Percentiles rank a stretch among this genome's conserved stretches.
Conservation (phyloP, 2,888 invertebrate species). For the Chaetogeoica ovagalla region DNA sequence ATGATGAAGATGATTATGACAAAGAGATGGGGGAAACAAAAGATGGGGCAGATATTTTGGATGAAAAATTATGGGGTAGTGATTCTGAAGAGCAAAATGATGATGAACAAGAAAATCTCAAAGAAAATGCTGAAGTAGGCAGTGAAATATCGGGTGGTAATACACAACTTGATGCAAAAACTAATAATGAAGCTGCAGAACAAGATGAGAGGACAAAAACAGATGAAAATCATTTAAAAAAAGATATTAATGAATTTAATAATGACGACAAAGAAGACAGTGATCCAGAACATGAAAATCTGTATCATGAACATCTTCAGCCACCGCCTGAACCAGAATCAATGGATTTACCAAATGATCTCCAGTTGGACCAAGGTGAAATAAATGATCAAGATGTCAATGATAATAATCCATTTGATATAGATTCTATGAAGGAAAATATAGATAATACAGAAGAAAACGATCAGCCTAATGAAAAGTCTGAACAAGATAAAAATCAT, state of each 20-base stretch:
- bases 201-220: slow-evolving; percentile 64
- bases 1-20: slow-evolving; percentile 78
- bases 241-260: slow-evolving; percentile 82
- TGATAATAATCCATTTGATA: slow-evolving; percentile 83
- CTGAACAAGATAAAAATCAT: slow-evolving; percentile 59
- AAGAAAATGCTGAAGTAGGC: slow-evolving; percentile 60
- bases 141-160: slow-evolving; percentile 65
- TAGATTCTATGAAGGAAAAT: slow-evolving; percentile 74
- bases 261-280: slow-evolving; percentile 71
- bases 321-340: slow-evolving; percentile 81
- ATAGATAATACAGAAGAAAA: slow-evolving; percentile 59
- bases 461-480: slow-evolving; percentile 60
- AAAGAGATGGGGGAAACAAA: slow-evolving; percentile 97
- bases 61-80: slow-evolving; percentile 64
- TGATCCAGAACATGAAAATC: slow-evolving; percentile 76
- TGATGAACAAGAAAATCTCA: slow-evolving; percentile 66
- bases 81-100: slow-evolving; percentile 73
- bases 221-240: slow-evolving; percentile 65
- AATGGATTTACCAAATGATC: slow-evolving; percentile 84
- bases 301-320: slow-evolving; percentile 74
- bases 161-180: slow-evolving; percentile 77
- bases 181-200: slow-evolving; percentile 65
- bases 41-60: slow-evolving; percentile 76
- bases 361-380: slow-evolving; percentile 76
- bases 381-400: slow-evolving; percentile 67